Conservation (phyloP, 2,888 invertebrate genomes). For the Lasioglossum oenotherae region DNA sequence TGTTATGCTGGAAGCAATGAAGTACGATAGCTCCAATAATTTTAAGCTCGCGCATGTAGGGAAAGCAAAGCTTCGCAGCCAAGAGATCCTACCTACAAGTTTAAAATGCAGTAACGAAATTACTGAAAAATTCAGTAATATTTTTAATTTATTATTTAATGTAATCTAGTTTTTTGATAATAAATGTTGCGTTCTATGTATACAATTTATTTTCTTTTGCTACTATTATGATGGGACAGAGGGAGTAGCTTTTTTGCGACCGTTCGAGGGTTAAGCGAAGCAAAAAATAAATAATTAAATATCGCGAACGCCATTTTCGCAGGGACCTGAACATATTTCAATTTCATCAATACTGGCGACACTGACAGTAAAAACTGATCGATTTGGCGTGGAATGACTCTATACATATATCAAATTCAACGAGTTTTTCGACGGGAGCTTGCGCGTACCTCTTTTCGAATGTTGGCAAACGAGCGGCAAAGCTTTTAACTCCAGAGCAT, state of each 20-base stretch:
- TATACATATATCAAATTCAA: constrained; percentile 3
- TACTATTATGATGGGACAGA: too few relatives aligned
- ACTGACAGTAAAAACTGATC: constrained; percentile 9
- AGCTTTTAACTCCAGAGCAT: constrained; percentile 32
- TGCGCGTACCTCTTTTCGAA: constrained; percentile 1
- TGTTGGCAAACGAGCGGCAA: constrained; percentile 26
- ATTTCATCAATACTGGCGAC: constrained; percentile 2
- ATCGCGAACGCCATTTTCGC: neutral
- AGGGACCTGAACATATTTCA: neutral
- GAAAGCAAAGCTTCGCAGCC: too few relatives aligned
- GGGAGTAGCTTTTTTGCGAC: neutral
- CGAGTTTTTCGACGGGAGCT: neutral
- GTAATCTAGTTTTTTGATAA: too few relatives aligned
- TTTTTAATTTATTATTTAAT: too few relatives aligned
- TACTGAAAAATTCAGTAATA: too few relatives aligned
- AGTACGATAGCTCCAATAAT: too few relatives aligned
- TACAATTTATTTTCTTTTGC: too few relatives aligned
- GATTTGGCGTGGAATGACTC: constrained; percentile 9
- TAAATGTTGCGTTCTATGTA: too few relatives aligned
- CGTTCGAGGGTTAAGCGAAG: neutral
- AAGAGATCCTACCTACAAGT: too few relatives aligned
- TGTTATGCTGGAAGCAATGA: too few relatives aligned
- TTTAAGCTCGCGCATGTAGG: too few relatives aligned
- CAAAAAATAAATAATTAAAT: neutral
- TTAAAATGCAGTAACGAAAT: too few relatives aligned